Evolutionary conservation across 2,797 vertebrate genomes (phyloP).

Genomic region (Botia kubotai): DNA sequence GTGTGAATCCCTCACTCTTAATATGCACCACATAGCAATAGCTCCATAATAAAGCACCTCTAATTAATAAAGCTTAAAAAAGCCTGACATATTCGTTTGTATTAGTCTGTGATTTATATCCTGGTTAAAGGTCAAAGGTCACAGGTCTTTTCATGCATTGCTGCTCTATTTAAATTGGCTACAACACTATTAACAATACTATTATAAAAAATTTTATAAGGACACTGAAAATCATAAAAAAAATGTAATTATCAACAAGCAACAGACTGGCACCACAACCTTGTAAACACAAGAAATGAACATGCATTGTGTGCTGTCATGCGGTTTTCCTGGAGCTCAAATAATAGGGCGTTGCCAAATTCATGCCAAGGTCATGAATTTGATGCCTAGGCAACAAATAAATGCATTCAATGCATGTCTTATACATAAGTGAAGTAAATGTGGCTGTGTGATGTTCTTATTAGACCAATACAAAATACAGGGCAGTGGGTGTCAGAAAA

Average conservation of each 20-base stretch:
- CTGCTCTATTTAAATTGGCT: slow-evolving; percentile 2
- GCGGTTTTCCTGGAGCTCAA: too few relatives aligned
- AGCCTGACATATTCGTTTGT: too few relatives aligned
- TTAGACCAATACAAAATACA: slow-evolving; percentile 3
- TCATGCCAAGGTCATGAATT: too few relatives aligned
- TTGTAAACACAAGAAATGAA: not conserved
- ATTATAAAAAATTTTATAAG: not conserved
- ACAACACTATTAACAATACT: not conserved
- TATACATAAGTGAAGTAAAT: not conserved
- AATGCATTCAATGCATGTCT: too few relatives aligned
- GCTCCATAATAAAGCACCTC: too few relatives aligned
- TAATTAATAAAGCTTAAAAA: too few relatives aligned
- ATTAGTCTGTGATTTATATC: not conserved
- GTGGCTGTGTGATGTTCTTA: not conserved
- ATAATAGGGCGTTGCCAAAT: not conserved
- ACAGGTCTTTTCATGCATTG: not conserved
- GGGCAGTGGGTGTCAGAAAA: slow-evolving; percentile 12
- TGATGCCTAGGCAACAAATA: too few relatives aligned
- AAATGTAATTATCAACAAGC: not conserved
- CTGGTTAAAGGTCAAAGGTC: not conserved
- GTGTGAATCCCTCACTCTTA: too few relatives aligned
- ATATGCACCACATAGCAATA: too few relatives aligned
- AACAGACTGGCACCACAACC: not conserved
- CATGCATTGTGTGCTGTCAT: not conserved
- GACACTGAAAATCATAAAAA: not conserved